Percentiles rank a stretch among this genome's conserved stretches.
phyloP scores from a whole-genome alignment of 2,113 vertebrate genomes.

The Lichenostomus cassidix region DNA sequence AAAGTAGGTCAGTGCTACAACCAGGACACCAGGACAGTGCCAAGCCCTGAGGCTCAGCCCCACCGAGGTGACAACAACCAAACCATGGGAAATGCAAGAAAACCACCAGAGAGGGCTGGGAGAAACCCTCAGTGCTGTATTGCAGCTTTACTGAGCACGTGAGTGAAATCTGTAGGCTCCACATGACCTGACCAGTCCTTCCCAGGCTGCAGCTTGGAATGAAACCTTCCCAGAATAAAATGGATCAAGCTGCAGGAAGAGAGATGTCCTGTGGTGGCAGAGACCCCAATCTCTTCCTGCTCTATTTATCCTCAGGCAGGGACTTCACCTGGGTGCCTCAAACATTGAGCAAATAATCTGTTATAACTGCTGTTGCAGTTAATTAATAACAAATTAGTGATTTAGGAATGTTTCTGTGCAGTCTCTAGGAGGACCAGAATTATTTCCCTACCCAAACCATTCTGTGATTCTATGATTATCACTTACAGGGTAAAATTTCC shows the following conservation, averaged over 20 bases:
- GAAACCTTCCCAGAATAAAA: background rate
- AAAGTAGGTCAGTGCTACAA: rapidly evolving
- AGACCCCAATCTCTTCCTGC: background rate
- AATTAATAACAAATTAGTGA: background rate
- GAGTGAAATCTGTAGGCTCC: rapidly evolving
- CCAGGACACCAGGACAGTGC: rapidly evolving
- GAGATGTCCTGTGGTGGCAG: background rate
- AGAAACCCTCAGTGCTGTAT: rapidly evolving
- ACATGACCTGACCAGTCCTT: background rate
- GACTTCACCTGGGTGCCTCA: background rate
- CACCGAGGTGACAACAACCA: too few species aligned
- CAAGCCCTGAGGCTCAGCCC: background rate
- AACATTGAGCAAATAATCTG: background rate
- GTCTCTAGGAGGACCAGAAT: background rate
- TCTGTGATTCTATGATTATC: background rate
- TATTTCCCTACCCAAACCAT: background rate
- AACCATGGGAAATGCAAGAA: rapidly evolving
- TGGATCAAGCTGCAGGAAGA: background rate
- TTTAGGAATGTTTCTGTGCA: background rate
- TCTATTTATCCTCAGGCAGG: background rate
- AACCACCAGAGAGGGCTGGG: rapidly evolving
- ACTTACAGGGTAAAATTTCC: background rate
- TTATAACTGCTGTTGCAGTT: background rate
- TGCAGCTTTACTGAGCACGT: rapidly evolving
- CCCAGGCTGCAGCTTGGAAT: rapidly evolving